Evolutionary conservation across 2,113 vertebrate genomes (phyloP).

Genomic region (Anser brachyrhynchus): DNA sequence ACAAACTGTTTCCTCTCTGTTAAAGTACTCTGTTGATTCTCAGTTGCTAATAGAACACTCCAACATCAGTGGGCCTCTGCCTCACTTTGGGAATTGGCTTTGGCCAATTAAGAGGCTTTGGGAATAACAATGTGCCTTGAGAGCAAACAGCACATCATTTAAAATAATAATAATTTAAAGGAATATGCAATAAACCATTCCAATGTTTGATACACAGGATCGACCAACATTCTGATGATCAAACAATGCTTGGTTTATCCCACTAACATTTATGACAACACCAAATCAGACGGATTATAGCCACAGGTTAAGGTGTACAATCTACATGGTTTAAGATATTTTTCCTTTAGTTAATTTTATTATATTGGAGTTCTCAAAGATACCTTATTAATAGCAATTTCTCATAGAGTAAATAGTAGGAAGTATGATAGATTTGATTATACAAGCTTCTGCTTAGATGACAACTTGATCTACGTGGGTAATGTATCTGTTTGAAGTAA

Average conservation of each 20-base stretch:
- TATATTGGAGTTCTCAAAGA: background rate
- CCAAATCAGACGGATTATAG: background rate
- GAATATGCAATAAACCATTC: background rate
- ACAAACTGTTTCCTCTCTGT: background rate
- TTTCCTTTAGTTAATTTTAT: background rate
- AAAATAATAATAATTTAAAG: background rate
- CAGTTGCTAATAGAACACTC: background rate
- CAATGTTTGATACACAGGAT: too few species aligned
- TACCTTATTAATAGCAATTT: background rate
- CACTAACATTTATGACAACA: background rate
- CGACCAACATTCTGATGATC: too few species aligned
- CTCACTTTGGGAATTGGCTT: background rate
- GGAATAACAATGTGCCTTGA: background rate
- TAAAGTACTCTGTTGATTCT: background rate
- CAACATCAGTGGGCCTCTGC: background rate
- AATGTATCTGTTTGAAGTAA: background rate
- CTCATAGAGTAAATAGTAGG: background rate
- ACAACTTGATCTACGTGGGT: background rate
- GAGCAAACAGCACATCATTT: accelerated
- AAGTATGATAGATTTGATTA: background rate
- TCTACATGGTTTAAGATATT: background rate
- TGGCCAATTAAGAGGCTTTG: background rate
- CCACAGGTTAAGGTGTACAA: background rate
- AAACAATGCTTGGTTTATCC: background rate
- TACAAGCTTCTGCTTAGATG: background rate